Conservation (phyloP, 1,140 invertebrate species). For the Calliopsis andreniformis region DNA sequence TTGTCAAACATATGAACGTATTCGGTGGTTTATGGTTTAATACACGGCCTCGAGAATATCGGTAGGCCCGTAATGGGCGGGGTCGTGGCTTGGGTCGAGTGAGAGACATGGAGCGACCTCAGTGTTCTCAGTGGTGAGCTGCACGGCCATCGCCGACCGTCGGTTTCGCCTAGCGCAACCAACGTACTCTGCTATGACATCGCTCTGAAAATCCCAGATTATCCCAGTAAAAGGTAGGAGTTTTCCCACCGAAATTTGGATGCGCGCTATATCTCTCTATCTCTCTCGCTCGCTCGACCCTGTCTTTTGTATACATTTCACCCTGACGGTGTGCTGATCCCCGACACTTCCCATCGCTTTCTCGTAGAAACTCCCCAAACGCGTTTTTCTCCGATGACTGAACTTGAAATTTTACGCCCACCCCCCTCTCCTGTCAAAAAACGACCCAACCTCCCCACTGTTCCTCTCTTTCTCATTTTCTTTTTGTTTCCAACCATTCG, state of each 20-base stretch:
- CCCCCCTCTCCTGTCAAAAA: constrained; percentile 1
- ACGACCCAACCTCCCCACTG: neutral
- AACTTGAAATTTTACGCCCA: constrained; percentile 23
- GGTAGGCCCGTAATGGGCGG: constrained; percentile 55
- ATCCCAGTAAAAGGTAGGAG: constrained; percentile 64
- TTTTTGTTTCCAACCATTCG: constrained; percentile 1
- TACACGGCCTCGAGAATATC: constrained; percentile 35
- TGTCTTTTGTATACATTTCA: constrained; percentile 15
- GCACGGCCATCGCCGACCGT: constrained; percentile 62
- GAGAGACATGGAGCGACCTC: constrained; percentile 67
- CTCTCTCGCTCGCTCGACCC: constrained; percentile 42
- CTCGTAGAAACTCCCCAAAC: constrained; percentile 11
- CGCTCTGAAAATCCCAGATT: constrained; percentile 55
- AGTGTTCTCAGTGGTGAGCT: constrained; percentile 66
- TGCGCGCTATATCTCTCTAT: constrained; percentile 45
- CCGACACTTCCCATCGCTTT: constrained; percentile 21
- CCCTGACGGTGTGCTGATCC: constrained; percentile 45
- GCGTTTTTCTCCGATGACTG: constrained; percentile 18
- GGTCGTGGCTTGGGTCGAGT: constrained; percentile 55
- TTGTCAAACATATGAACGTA: constrained; percentile 38
- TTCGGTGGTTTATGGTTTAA: constrained; percentile 44
- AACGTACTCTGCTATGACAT: constrained; percentile 61
- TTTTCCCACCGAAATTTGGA: constrained; percentile 59
- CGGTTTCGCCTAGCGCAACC: constrained; percentile 54
- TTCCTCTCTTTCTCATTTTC: neutral